Conservation (phyloP, 2,797 vertebrate genomes). For the Hydrolagus colliei region DNA sequence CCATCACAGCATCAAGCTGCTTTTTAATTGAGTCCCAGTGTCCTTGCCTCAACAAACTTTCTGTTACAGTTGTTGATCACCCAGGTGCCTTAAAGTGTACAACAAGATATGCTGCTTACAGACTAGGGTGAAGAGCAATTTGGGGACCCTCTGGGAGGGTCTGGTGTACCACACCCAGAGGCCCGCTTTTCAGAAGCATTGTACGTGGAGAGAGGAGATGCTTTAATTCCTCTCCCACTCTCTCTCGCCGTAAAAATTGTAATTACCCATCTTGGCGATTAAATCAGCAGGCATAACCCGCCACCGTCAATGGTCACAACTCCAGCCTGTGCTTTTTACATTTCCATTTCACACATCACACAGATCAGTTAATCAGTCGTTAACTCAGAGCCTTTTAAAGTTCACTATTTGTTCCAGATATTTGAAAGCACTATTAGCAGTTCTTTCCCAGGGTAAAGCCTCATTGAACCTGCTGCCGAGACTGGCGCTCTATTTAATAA, state of each 20-base stretch:
- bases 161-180: neutral
- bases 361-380: constrained; percentile 30
- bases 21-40: too few relatives aligned
- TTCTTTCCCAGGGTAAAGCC: constrained; percentile 2
- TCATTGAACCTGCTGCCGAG: constrained; percentile 1
- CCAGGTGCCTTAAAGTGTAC: too few relatives aligned
- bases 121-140: too few relatives aligned
- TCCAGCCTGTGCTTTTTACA: constrained; percentile 9
- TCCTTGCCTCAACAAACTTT: too few relatives aligned
- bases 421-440: constrained; percentile 20
- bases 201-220: neutral
- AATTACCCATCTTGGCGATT: constrained; percentile 20
- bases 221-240: neutral
- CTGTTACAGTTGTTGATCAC: too few relatives aligned
- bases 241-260: constrained; percentile 29
- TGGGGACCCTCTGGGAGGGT: too few relatives aligned
- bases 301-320: constrained; percentile 19
- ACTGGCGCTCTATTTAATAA: constrained; percentile 16
- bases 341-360: constrained; percentile 30
- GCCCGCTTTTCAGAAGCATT: constrained; percentile 2
- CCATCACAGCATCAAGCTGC: too few relatives aligned
- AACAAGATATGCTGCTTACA: too few relatives aligned
- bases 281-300: constrained; percentile 29
- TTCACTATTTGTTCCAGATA: constrained; percentile 27
- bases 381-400: constrained; percentile 22